Conservation (phyloP, 2,113 vertebrate species). For the Mus spicilegus region DNA sequence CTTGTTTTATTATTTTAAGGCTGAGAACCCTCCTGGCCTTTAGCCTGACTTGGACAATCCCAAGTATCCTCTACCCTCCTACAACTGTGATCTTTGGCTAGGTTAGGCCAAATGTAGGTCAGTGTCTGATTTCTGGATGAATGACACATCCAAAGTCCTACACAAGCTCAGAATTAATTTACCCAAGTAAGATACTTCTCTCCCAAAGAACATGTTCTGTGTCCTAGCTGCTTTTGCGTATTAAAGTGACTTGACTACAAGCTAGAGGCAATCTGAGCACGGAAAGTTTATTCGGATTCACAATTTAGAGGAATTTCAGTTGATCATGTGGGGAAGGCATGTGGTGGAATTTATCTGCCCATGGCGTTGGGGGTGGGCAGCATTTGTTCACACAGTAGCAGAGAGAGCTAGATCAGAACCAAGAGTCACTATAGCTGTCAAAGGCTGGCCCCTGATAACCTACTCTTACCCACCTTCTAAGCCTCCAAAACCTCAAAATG, state of each 20-base stretch:
- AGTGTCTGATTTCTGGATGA: not conserved
- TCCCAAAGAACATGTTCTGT: not conserved
- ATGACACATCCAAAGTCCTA: not conserved
- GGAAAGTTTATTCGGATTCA: not conserved
- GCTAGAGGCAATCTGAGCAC: not conserved
- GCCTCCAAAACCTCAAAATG: not conserved
- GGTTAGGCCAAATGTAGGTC: not conserved
- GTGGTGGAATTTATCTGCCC: not conserved
- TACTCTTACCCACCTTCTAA: no score
- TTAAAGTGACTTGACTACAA: no score
- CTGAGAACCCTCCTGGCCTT: not conserved
- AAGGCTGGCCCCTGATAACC: not conserved
- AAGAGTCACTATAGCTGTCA: not conserved
- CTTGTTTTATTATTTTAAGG: not conserved
- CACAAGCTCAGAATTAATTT: conserved; percentile 23
- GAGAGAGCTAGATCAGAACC: not conserved
- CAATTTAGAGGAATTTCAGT: not conserved
- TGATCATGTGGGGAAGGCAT: not conserved
- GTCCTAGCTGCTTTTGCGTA: not conserved
- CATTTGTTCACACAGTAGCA: not conserved
- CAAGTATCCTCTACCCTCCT: not conserved
- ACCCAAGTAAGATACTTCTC: not conserved
- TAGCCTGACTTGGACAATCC: not conserved
- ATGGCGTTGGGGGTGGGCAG: not conserved
- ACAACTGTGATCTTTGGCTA: not conserved